Base-by-base conservation (phyloP, 2,797 vertebrate genomes). In the Cuculus canorus region DNA sequence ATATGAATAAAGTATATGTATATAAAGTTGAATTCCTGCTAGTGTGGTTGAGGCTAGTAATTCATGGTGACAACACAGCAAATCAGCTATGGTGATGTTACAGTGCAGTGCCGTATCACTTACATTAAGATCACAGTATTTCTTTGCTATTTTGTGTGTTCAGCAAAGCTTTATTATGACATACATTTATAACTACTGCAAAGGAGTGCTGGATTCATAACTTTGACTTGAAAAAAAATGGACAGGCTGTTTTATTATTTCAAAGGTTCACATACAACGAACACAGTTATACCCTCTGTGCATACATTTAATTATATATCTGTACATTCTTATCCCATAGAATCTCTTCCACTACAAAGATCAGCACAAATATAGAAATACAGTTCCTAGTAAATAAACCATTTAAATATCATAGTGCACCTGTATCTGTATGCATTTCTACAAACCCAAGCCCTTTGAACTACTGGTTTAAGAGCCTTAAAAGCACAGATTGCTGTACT, bases 11-110 rank as follows among this genome's bases (percentile, higher is more conserved):
- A 86, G 25, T 95, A 47, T 95, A 63, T 96, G 83, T 96, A 90
- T 93, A 81, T 96, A 93, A 81, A 82, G 85, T 79, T 73, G 60
- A 88, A 66, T 90, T 91, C 80, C 84, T 95, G 59, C 52, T 90
- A 4, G 17, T 73, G 41, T 33, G 63, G 71, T 71, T 88, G 47
- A 77, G 70, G 83, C n/a, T 76, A 72, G 66, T 66, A 76, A 86
- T 78, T 93, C 59, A 47, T 35, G 60, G 48, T 80, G 70, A 82
- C 79, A 90, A 53, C 63, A 84, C 21, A 72, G 47, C 54, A 90
- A 50, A 50, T 69, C 59, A 84, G 12, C 13, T 57, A 23, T 8
- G n/a, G 32, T 60, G 45, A 30, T 66, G 65, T 18, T 70, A 71
- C 76, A 63, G 24, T 56, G 35, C 45, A 86, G 63, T 65, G 21